Evolutionary conservation across 2,888 invertebrate genomes (phyloP).

Genomic region (Clitarchus hookeri): DNA sequence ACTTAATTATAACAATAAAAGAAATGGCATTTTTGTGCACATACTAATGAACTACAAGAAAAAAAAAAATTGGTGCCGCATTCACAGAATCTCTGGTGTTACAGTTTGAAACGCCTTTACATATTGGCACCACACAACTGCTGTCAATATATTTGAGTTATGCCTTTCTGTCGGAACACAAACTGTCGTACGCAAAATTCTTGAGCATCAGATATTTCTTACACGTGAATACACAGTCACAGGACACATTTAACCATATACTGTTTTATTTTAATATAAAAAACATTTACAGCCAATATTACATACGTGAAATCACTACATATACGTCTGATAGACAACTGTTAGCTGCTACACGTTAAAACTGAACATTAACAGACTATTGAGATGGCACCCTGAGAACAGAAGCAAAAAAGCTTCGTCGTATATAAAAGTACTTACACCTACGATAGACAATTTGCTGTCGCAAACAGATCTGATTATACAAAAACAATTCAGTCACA

Average conservation of each 20-base stretch:
- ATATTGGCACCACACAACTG: not conserved
- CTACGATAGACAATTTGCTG: not conserved
- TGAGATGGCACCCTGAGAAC: slow-evolving; percentile 54
- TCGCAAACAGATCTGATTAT: slow-evolving; percentile 12
- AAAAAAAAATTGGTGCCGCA: no score
- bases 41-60: no score
- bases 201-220: slow-evolving; percentile 41
- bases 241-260: not conserved
- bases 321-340: slow-evolving; percentile 32
- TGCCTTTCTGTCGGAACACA: not conserved
- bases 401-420: slow-evolving; percentile 27
- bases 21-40: no score
- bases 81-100: no score
- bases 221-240: slow-evolving; percentile 27
- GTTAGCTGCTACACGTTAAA: not conserved
- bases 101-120: not conserved
- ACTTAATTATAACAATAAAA: no score
- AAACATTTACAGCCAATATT: slow-evolving; percentile 31
- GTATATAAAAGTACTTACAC: not conserved
- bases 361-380: slow-evolving; percentile 33
- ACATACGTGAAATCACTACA: slow-evolving; percentile 28
- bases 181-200: slow-evolving; percentile 24
- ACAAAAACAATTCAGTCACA: not conserved
- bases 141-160: not conserved
- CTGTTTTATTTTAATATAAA: slow-evolving; percentile 19